Conservation (phyloP, 2,888 invertebrate species). For the Alsophila aescularia region DNA sequence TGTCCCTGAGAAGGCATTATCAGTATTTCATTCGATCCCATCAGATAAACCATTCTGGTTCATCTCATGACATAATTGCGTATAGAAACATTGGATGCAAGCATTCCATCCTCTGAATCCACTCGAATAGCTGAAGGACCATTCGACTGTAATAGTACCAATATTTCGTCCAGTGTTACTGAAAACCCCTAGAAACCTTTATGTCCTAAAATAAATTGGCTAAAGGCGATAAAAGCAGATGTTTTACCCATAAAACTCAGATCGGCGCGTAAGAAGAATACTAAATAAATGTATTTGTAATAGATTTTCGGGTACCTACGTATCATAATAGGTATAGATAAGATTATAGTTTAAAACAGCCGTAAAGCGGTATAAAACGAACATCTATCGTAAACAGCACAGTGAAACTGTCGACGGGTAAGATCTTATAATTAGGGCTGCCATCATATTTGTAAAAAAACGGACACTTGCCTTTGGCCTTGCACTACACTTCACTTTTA, state of each 20-base stretch:
- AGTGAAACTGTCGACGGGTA: not conserved
- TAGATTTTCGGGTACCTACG: slow-evolving; percentile 8
- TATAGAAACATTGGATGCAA: too few species aligned
- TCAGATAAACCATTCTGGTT: too few species aligned
- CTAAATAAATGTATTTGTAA: slow-evolving; percentile 12
- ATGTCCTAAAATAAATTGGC: slow-evolving; percentile 13
- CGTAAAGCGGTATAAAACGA: not conserved
- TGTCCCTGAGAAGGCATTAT: too few species aligned
- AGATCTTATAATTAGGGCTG: slow-evolving; percentile 1
- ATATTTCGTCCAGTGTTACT: slow-evolving; percentile 5
- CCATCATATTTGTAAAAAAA: not conserved
- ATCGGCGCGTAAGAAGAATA: not conserved
- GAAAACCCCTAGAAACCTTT: slow-evolving; percentile 7
- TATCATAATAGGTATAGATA: not conserved
- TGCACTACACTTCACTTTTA: too few species aligned
- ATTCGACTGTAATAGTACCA: slow-evolving; percentile 2
- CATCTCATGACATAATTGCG: too few species aligned
- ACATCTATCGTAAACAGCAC: not conserved
- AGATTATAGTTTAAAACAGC: slow-evolving; percentile 3
- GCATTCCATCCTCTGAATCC: too few species aligned
- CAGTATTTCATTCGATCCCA: too few species aligned
- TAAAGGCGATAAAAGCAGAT: slow-evolving; percentile 8
- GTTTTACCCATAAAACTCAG: slow-evolving; percentile 13
- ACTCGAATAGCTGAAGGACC: not conserved
- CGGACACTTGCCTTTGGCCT: not conserved